phyloP scores from a whole-genome alignment of 2,113 vertebrate species.

The Romanogobio albipinnatus region DNA sequence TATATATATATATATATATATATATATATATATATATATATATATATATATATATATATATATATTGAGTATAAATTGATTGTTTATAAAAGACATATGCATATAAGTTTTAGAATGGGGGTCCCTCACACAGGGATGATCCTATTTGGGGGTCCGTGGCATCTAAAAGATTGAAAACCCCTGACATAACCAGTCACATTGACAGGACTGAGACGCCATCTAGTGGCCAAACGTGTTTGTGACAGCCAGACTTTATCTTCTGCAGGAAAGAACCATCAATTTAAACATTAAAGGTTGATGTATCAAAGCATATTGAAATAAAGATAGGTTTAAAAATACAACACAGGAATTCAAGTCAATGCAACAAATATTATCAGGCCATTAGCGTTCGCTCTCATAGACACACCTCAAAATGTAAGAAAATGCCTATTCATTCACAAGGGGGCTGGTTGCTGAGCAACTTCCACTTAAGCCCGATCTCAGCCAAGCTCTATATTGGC shows the following conservation, averaged over 20 bases:
- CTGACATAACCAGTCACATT: neutral
- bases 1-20: too few species aligned
- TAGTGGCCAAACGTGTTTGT: constrained; percentile 5
- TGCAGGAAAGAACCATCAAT: neutral
- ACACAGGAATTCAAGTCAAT: neutral
- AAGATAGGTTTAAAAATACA: neutral
- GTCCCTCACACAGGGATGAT: too few species aligned
- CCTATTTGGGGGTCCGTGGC: too few species aligned
- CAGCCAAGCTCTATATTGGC: neutral
- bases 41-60: too few species aligned
- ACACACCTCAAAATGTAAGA: neutral
- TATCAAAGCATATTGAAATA: neutral
- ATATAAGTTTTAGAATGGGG: too few species aligned
- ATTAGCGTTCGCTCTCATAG: constrained; percentile 9
- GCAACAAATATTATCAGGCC: neutral
- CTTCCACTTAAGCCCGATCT: constrained; percentile 15
- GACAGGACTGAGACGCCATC: constrained; percentile 7
- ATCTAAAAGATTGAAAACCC: too few species aligned
- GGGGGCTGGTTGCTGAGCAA: constrained; percentile 48
- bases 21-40: too few species aligned
- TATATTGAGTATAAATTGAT: too few species aligned
- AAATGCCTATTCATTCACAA: constrained; percentile 44
- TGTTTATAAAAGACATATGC: too few species aligned
- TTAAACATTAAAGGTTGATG: neutral
- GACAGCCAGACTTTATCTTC: neutral